Percentiles rank a stretch among this genome's conserved stretches.
Conservation (phyloP, 2,797 vertebrate species). For the Schizothorax lantsangensis region DNA sequence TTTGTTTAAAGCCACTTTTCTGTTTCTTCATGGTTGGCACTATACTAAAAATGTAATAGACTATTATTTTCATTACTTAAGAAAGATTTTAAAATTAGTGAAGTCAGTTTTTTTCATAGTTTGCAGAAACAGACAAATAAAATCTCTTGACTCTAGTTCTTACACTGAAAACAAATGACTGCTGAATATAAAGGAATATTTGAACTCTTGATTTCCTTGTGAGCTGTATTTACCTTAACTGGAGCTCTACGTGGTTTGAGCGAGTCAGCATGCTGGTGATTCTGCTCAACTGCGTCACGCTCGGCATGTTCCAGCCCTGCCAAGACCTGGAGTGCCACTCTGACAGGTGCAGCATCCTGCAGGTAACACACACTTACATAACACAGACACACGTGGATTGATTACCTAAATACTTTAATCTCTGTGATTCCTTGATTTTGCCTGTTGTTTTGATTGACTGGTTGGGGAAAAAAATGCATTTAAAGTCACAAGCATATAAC, state of each 20-base stretch:
- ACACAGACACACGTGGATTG: conserved; percentile 24
- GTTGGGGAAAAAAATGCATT: background rate
- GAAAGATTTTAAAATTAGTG: too few relatives aligned
- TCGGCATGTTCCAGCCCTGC: conserved; percentile 87
- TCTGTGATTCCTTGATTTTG: background rate
- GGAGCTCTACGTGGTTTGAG: conserved; percentile 55
- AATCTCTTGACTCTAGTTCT: background rate
- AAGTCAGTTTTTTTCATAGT: background rate
- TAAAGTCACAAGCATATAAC: background rate
- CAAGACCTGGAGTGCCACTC: conserved; percentile 62
- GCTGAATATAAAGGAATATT: background rate
- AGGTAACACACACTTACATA: conserved; percentile 71
- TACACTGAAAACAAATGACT: background rate
- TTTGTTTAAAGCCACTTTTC: background rate
- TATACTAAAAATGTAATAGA: background rate
- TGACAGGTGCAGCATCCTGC: conserved; percentile 76
- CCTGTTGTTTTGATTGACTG: background rate
- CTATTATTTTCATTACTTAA: background rate
- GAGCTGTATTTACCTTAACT: conserved; percentile 51
- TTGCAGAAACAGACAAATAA: background rate
- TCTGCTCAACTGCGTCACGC: conserved; percentile 85
- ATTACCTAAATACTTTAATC: background rate
- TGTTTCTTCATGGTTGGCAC: background rate
- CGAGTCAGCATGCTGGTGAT: conserved; percentile 75
- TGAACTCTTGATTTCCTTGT: background rate